Evolutionary conservation across 2,113 vertebrate genomes (phyloP), one percentile per base, ranked within the genome.

Genomic region (Clupea harengus): DNA sequence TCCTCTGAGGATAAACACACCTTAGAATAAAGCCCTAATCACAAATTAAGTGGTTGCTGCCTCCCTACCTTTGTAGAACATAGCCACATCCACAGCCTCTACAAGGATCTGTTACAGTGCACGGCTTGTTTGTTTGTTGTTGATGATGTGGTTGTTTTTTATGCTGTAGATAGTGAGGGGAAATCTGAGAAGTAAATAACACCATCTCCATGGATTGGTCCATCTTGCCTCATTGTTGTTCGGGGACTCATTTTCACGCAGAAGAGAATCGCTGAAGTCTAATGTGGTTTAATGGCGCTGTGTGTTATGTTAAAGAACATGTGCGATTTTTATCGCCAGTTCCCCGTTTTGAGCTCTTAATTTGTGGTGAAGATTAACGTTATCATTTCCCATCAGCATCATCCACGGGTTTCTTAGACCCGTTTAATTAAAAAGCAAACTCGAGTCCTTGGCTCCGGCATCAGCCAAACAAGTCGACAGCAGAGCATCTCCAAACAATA

Each of bases 1-100:
- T 95, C 95, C 94, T 92, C 85, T 89, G 95, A 94, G 95, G 94
- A 95, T 95, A 95, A 95, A 94, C 94, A 94, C 90, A 92, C 91
- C 92, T 94, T 92, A 93, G 94, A 95, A 95, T 94, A 94, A 95
- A 95, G 92, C 92, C 93, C 93, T 95, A 94, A 95, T 95, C 94
- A 94, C 93, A 92, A 95, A 95, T 95, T 95, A 96, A 95, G 93
- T 94, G 93, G 92, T 94, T 94, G 92, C 94, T 94, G 92, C 93
- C 93, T 91, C 92, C 92, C 88, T 93, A 94, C 93, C 92, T 95
- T 93, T 94, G 92, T 94, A 93, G 91, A 92, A 92, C 92, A 93
- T 90, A 89, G 84, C 90, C 90, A 85, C 89, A 91, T 91, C 90
- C 90, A 88, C 86, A 84, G 92, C 88, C 91, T 86, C 67, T 86